These are phyloP conservation scores for Epizoanthus illoricatus DNA, from an alignment of 92 coral and sea anemone species.

Conservation along the genomic window DNA sequence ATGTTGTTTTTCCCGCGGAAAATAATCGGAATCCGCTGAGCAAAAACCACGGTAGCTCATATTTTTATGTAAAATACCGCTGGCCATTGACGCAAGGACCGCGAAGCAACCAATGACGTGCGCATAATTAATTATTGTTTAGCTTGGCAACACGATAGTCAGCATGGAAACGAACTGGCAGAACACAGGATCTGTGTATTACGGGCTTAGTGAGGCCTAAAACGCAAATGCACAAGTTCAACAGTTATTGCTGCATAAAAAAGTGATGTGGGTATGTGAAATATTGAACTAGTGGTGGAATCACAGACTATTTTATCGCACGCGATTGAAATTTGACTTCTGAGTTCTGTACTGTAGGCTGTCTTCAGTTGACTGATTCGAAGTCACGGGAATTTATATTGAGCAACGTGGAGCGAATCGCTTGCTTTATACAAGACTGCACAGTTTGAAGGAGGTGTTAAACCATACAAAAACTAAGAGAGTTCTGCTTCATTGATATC, in stretches of 20 bases:
- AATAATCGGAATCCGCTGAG: conserved; percentile 16
- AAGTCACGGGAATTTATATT: conserved; percentile 1
- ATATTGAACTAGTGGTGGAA: not conserved
- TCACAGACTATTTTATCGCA: not conserved
- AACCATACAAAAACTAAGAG: not conserved
- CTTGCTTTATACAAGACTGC: not conserved
- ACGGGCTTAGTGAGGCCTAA: not conserved
- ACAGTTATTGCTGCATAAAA: not conserved
- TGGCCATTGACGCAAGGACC: not conserved
- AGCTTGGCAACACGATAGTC: conserved; percentile 10
- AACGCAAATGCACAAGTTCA: not conserved
- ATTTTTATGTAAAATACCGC: not conserved
- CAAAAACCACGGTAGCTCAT: not conserved
- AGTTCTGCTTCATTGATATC: not conserved
- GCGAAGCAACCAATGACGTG: not conserved
- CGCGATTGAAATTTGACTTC: conserved; percentile 13
- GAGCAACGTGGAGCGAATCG: not conserved
- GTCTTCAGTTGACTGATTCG: not conserved
- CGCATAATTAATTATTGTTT: not conserved
- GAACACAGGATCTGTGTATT: not conserved
- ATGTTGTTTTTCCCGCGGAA: conserved; percentile 32
- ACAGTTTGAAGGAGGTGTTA: not conserved
- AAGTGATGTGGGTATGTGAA: not conserved
- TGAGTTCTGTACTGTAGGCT: not conserved
- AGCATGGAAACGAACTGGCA: conserved; percentile 18